These are phyloP conservation scores for Monochamus saltuarius DNA, from an alignment of 1,140 invertebrate species.

Conservation along the genomic window DNA sequence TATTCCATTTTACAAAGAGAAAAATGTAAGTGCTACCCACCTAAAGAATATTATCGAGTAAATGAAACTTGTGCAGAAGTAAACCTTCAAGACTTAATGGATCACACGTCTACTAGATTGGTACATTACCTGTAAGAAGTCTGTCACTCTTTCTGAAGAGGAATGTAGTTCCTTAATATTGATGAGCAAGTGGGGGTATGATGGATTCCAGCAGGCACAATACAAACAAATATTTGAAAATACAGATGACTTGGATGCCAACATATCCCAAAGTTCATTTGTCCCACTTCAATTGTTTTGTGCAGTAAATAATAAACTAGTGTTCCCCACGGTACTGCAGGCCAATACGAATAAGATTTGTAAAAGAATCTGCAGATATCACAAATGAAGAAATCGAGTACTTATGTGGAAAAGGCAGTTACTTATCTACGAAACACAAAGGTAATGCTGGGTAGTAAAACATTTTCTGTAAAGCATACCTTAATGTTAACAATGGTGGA, in stretches of 20 bases:
- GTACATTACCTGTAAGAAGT: no score
- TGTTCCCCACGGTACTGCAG: constrained; percentile 45
- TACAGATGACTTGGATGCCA: constrained; percentile 32
- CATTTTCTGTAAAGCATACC: constrained; percentile 32
- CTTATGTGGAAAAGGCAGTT: constrained; percentile 19
- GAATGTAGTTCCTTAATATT: constrained; percentile 32
- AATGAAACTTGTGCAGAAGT: constrained; percentile 40
- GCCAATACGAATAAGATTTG: constrained; percentile 41
- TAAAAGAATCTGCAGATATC: constrained; percentile 39
- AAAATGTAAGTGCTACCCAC: constrained; percentile 40
- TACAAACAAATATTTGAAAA: constrained; percentile 46
- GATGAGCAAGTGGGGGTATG: constrained; percentile 44
- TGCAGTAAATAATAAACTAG: constrained; percentile 30
- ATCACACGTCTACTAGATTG: no score
- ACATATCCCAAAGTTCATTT: constrained; percentile 44
- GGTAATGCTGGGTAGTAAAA: constrained; percentile 2
- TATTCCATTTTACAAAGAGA: constrained; percentile 37
- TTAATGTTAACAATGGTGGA: constrained; percentile 50
- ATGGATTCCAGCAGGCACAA: constrained; percentile 41
- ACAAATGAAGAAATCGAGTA: constrained; percentile 41
- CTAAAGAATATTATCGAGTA: constrained; percentile 27
- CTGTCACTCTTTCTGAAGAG: no score
- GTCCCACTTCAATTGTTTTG: constrained; percentile 43
- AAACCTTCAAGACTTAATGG: constrained; percentile 40
- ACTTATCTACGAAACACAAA: not conserved